Percentiles rank a stretch among this genome's conserved stretches.
Evolutionary conservation across 2,797 vertebrate species (phyloP).

Genomic region (Rhinogobio ventralis): DNA sequence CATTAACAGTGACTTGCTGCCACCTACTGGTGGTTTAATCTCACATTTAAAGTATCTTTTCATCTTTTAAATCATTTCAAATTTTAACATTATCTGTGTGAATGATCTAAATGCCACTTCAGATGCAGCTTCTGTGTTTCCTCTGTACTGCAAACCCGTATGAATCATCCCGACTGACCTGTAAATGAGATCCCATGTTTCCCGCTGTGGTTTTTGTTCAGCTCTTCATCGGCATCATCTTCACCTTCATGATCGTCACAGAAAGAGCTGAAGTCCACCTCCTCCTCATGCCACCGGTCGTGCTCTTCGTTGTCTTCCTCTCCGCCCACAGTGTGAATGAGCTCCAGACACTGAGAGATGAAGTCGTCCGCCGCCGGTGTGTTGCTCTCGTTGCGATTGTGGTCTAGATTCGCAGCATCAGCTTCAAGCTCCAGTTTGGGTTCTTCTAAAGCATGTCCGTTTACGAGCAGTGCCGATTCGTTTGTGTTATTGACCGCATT

Average conservation of each 20-base stretch:
- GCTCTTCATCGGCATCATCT: slow-evolving; percentile 37
- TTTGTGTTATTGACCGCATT: not conserved
- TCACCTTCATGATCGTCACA: slow-evolving; percentile 54
- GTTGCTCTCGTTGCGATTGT: slow-evolving; percentile 9
- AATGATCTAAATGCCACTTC: no score
- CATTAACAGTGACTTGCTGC: no score
- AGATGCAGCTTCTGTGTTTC: no score
- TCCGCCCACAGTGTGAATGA: slow-evolving; percentile 85
- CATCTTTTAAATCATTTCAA: no score
- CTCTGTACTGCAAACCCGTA: not conserved
- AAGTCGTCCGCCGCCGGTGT: slow-evolving; percentile 75
- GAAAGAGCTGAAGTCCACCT: slow-evolving; percentile 70
- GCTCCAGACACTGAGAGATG: slow-evolving; percentile 85
- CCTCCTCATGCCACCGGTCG: slow-evolving; percentile 67
- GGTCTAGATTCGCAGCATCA: not conserved
- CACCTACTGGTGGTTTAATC: no score
- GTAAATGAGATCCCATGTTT: slow-evolving; percentile 83
- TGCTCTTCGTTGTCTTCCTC: slow-evolving; percentile 71
- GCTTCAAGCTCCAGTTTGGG: not conserved
- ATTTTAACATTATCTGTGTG: no score
- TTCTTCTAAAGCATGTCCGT: slow-evolving; percentile 5
- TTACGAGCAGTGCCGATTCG: not conserved
- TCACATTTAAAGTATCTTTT: no score
- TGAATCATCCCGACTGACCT: slow-evolving; percentile 74
- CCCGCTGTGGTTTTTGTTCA: slow-evolving; percentile 47